Evolutionary conservation across 2,797 vertebrate genomes (phyloP).

Genomic region (Pseudochromis fuscus): DNA sequence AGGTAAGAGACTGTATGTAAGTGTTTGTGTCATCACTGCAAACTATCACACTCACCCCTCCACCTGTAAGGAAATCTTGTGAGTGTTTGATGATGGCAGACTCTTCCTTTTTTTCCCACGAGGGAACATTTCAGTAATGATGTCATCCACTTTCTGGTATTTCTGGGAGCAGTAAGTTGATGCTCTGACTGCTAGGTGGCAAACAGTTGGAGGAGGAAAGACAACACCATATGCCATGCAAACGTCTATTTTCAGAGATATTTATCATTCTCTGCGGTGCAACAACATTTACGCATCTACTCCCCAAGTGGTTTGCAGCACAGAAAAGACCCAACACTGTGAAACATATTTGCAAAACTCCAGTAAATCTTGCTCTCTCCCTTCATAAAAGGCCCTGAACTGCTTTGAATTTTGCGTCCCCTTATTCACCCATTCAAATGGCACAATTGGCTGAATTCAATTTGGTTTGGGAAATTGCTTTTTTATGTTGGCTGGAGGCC

Average conservation of each 20-base stretch:
- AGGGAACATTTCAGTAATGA: slow-evolving; percentile 52
- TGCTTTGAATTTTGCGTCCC: neutral
- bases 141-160: slow-evolving; percentile 68
- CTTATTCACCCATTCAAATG: slow-evolving; percentile 29
- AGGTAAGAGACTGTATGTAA: slow-evolving; percentile 72
- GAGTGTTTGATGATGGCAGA: neutral
- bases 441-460: slow-evolving; percentile 42
- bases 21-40: neutral
- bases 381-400: slow-evolving; percentile 1
- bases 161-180: slow-evolving; percentile 56
- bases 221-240: neutral
- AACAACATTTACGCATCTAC: neutral
- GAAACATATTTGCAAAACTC: slow-evolving; percentile 2
- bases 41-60: neutral
- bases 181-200: slow-evolving; percentile 2
- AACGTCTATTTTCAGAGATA: neutral
- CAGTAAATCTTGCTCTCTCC: neutral
- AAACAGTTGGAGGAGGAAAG: neutral
- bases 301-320: slow-evolving; percentile 11
- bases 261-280: neutral
- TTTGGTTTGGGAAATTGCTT: slow-evolving; percentile 47
- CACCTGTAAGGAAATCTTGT: neutral
- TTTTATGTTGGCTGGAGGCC: slow-evolving; percentile 35
- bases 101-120: neutral
- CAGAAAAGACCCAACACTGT: slow-evolving; percentile 37